phyloP scores from a whole-genome alignment of 2,888 invertebrate species.

The Anodontia alba region DNA sequence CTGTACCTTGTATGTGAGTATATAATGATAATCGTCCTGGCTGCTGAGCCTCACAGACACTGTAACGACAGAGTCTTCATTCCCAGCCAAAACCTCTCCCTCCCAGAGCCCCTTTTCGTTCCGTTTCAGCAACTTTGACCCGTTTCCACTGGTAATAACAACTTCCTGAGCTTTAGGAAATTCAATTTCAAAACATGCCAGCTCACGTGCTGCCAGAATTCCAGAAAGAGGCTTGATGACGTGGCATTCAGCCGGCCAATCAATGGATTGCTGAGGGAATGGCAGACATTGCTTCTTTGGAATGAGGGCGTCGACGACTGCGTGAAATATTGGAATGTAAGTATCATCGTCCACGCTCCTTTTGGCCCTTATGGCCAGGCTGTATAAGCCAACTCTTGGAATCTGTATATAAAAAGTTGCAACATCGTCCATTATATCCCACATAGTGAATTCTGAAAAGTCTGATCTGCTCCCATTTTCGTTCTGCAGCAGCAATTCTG shows the following conservation, averaged over 20 bases:
- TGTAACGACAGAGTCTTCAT: constrained; percentile 61
- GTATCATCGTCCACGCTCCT: constrained; percentile 43
- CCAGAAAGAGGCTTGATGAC: constrained; percentile 55
- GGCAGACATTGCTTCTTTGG: constrained; percentile 63
- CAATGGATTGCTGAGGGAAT: constrained; percentile 63
- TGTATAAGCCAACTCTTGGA: constrained; percentile 57
- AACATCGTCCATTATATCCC: constrained; percentile 56
- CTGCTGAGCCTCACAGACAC: constrained; percentile 47
- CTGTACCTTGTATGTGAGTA: constrained; percentile 61
- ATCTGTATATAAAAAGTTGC: constrained; percentile 57
- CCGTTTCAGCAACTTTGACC: constrained; percentile 49
- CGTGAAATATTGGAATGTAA: constrained; percentile 57
- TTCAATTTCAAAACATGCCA: constrained; percentile 49
- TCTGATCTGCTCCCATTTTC: constrained; percentile 52
- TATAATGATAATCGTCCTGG: constrained; percentile 53
- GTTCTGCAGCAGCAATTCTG: constrained; percentile 55
- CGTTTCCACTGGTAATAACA: constrained; percentile 61
- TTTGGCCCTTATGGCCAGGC: constrained; percentile 57
- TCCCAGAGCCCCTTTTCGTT: constrained; percentile 48
- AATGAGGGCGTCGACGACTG: constrained; percentile 58
- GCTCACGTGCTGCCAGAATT: constrained; percentile 54
- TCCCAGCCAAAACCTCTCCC: constrained; percentile 57
- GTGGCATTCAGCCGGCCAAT: constrained; percentile 61
- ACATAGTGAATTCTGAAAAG: constrained; percentile 61
- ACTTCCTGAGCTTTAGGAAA: too few relatives aligned